A percentile compares a stretch with the other conserved stretches of the same genome.
phyloP scores from a whole-genome alignment of 92 coral and sea anemone genomes.

The Zoanthus sociatus region DNA sequence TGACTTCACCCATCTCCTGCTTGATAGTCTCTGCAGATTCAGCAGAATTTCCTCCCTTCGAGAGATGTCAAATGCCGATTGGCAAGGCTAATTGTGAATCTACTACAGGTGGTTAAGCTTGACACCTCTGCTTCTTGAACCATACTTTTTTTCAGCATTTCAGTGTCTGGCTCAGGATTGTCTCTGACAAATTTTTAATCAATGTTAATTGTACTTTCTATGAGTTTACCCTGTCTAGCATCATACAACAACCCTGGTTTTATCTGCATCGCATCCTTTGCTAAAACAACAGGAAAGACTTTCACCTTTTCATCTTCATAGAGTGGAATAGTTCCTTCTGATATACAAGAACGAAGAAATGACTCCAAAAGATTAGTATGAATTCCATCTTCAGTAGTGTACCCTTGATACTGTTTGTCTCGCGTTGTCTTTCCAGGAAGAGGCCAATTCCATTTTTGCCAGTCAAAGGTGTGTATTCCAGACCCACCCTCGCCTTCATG shows the following conservation, averaged over 20 bases:
- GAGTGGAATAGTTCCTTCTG: conserved; percentile 13
- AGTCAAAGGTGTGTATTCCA: conserved; percentile 45
- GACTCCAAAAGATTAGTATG: conserved; percentile 34
- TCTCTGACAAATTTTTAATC: conserved; percentile 18
- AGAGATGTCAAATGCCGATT: conserved; percentile 32
- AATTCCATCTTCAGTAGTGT: conserved; percentile 39
- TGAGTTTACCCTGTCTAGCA: conserved; percentile 40
- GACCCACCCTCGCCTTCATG: conserved; percentile 44
- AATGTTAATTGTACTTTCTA: background rate
- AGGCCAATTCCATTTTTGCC: conserved; percentile 61
- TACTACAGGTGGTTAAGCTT: conserved; percentile 33
- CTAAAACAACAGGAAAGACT: conserved; percentile 42
- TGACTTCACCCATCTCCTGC: conserved; percentile 41
- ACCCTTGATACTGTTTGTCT: conserved; percentile 26
- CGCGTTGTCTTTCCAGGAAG: conserved; percentile 64
- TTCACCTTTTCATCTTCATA: conserved; percentile 47
- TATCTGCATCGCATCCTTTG: conserved; percentile 50
- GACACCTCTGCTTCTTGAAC: conserved; percentile 57
- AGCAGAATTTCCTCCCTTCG: conserved; percentile 35
- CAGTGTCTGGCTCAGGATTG: conserved; percentile 43
- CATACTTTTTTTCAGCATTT: conserved; percentile 39
- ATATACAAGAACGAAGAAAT: conserved; percentile 34
- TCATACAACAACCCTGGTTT: conserved; percentile 56
- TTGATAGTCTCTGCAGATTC: conserved; percentile 41
- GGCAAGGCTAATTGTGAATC: conserved; percentile 50